Evolutionary conservation across 2,797 vertebrate genomes (phyloP).

Genomic region (Sebastes hubbsi): DNA sequence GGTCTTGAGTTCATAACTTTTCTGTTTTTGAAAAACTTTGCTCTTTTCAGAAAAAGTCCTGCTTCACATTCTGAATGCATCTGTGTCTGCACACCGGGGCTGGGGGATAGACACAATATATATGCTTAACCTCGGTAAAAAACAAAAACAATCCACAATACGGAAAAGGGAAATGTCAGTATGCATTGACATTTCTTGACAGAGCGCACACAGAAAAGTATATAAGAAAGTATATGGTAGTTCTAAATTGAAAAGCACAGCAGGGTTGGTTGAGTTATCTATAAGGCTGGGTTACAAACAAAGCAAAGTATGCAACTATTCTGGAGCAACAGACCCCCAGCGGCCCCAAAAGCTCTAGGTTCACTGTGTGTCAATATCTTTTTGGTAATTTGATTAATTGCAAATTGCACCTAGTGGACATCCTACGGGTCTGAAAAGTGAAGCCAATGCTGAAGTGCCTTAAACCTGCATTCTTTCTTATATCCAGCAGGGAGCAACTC

Average conservation of each 20-base stretch:
- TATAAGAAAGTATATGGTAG: not conserved
- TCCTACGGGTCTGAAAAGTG: no score
- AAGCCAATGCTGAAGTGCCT: no score
- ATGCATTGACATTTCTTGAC: constrained; percentile 1
- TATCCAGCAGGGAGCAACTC: no score
- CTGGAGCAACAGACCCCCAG: not conserved
- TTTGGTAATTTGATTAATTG: not conserved
- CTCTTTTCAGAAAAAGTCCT: not conserved
- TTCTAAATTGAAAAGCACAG: not conserved
- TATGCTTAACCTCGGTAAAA: not conserved
- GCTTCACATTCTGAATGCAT: constrained; percentile 6
- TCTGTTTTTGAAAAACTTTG: constrained; percentile 5
- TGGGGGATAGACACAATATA: not conserved
- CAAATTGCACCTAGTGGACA: not conserved
- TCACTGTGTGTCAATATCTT: not conserved
- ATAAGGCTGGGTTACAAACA: not conserved
- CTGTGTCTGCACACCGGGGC: not conserved
- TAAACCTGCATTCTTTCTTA: no score
- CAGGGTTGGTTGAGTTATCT: not conserved
- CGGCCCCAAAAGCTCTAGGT: not conserved
- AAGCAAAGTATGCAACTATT: not conserved
- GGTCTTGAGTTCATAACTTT: constrained; percentile 4
- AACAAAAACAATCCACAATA: not conserved
- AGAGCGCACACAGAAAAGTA: not conserved
- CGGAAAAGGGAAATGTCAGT: not conserved